phyloP scores from a whole-genome alignment of 2,888 invertebrate genomes.

The Rhagonycha fulva region DNA sequence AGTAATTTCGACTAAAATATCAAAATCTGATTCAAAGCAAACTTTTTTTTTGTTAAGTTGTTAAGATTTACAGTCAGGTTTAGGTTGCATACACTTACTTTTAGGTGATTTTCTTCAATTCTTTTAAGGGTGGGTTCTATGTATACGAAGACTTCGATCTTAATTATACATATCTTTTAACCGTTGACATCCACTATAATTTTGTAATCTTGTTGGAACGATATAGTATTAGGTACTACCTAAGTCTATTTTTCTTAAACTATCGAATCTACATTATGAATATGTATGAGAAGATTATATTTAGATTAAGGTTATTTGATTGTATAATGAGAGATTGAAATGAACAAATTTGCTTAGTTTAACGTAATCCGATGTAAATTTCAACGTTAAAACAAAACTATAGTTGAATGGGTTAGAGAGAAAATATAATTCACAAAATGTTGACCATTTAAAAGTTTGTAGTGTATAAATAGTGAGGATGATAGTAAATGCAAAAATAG shows the following conservation, averaged over 20 bases:
- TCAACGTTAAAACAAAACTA: background rate
- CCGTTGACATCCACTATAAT: background rate
- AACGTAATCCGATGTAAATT: background rate
- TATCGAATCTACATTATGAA: background rate
- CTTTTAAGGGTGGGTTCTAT: background rate
- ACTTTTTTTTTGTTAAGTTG: too few relatives aligned
- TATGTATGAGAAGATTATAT: background rate
- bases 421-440: background rate
- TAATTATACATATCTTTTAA: too few relatives aligned
- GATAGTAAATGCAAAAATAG: background rate
- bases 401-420: background rate
- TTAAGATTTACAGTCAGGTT: too few relatives aligned
- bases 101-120: too few relatives aligned
- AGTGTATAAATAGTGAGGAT: background rate
- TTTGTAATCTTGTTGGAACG: background rate
- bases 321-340: background rate
- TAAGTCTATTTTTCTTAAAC: background rate
- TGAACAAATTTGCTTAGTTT: background rate
- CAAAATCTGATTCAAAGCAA: too few relatives aligned
- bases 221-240: too few relatives aligned
- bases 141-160: background rate
- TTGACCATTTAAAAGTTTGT: background rate
- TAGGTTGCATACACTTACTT: too few relatives aligned
- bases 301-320: background rate
- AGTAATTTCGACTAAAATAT: too few relatives aligned